phyloP scores from a whole-genome alignment of 2,113 vertebrate species.

The Urocitellus parryii region DNA sequence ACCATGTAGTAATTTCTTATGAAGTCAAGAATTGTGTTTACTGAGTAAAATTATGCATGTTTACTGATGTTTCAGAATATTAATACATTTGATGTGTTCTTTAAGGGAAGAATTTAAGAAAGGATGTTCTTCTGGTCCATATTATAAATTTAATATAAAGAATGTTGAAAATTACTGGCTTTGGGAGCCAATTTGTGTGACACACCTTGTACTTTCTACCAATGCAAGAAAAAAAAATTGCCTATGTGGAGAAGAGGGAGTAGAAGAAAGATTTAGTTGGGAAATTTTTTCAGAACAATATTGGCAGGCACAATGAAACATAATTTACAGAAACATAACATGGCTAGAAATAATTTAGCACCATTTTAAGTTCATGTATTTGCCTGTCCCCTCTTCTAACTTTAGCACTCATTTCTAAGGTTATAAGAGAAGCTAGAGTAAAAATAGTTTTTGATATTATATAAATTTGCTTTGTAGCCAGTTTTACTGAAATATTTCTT shows the following conservation, averaged over 20 bases:
- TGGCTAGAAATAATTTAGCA: conserved; percentile 28
- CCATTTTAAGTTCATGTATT: conserved; percentile 40
- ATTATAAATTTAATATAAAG: conserved; percentile 46
- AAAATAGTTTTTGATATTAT: conserved; percentile 20
- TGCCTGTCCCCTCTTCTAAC: not conserved
- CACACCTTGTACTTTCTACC: not conserved
- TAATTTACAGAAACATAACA: not conserved
- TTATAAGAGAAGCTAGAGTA: conserved; percentile 2
- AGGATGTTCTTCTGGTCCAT: not conserved
- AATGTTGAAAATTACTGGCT: not conserved
- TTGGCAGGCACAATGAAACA: conserved; percentile 11
- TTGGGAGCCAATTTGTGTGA: not conserved
- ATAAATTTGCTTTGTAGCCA: not conserved
- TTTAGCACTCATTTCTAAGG: conserved; percentile 2
- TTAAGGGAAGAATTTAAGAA: conserved; percentile 34
- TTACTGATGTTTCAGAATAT: conserved; percentile 28
- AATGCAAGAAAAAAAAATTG: not conserved
- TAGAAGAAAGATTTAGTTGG: not conserved
- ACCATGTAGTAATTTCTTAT: not conserved
- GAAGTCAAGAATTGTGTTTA: conserved; percentile 8
- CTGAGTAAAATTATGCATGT: not conserved
- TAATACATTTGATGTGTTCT: not conserved
- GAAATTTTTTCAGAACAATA: conserved; percentile 13
- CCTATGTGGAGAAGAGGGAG: not conserved
- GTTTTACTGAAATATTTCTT: conserved; percentile 26